Conservation (phyloP, 92 coral and sea anemone genomes). For the Umimayanthus kanabou region DNA sequence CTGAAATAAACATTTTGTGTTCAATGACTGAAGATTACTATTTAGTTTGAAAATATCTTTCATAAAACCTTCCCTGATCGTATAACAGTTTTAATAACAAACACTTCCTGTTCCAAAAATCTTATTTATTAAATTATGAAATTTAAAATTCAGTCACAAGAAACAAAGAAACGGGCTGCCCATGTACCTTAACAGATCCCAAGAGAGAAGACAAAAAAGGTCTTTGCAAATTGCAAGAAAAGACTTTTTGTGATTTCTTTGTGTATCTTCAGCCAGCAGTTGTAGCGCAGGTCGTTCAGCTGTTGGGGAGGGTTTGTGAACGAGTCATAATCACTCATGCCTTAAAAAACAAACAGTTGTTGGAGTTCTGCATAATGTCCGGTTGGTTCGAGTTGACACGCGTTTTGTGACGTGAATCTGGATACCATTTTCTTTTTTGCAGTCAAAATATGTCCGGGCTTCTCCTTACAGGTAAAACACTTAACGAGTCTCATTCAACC, state of each 20-base stretch:
- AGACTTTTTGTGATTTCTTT: background rate
- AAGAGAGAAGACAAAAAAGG: background rate
- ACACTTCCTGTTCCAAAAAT: background rate
- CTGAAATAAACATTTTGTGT: too few relatives aligned
- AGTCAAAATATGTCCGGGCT: slow-evolving; percentile 6
- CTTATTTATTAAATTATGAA: slow-evolving; percentile 1
- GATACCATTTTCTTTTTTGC: background rate
- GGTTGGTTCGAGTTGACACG: slow-evolving; percentile 17
- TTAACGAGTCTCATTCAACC: background rate
- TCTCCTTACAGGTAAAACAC: background rate
- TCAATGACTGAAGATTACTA: too few relatives aligned
- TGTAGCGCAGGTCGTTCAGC: background rate
- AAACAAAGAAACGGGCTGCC: background rate
- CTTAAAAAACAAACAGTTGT: slow-evolving; percentile 33
- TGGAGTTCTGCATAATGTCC: slow-evolving; percentile 28
- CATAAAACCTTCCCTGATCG: too few relatives aligned
- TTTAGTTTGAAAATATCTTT: too few relatives aligned
- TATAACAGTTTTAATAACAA: background rate
- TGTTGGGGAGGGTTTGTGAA: background rate
- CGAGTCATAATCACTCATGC: background rate
- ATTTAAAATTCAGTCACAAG: background rate
- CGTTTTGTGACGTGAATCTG: slow-evolving; percentile 34
- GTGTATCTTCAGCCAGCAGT: background rate
- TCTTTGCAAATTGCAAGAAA: background rate
- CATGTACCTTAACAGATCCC: background rate